These are phyloP conservation scores for Macrosiphum euphorbiae DNA, from an alignment of 2,888 invertebrate genomes.

Conservation along the genomic window DNA sequence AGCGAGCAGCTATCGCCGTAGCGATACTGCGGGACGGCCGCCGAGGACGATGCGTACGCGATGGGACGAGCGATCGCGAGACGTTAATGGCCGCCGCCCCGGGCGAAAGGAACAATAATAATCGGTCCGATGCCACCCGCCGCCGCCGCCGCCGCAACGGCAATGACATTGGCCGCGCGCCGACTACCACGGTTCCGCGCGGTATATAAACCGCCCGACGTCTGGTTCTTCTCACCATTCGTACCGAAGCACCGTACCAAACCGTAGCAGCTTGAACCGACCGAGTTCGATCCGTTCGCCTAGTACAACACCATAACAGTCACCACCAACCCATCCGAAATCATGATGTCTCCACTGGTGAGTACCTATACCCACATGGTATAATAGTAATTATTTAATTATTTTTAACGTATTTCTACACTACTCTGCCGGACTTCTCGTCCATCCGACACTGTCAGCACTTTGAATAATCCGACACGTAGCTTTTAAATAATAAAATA, in stretches of 20 bases:
- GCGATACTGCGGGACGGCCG: constrained; percentile 25
- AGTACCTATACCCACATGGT: background rate
- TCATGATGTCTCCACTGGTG: constrained; percentile 54
- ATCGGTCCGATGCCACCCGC: constrained; percentile 11
- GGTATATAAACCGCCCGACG: constrained; percentile 56
- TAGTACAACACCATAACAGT: constrained; percentile 38
- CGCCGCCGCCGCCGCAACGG: constrained; percentile 61
- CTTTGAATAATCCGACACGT: background rate
- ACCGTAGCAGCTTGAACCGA: constrained; percentile 27
- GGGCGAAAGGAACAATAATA: constrained; percentile 37
- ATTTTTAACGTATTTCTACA: background rate
- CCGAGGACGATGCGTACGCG: background rate
- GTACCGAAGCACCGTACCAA: constrained; percentile 49
- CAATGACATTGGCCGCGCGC: constrained; percentile 65
- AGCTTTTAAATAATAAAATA: too few species aligned
- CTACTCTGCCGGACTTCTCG: background rate
- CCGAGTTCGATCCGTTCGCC: constrained; percentile 14
- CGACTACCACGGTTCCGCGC: constrained; percentile 47
- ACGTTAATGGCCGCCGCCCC: background rate
- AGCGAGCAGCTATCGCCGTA: background rate
- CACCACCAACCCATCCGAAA: constrained; percentile 61
- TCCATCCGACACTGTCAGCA: background rate
- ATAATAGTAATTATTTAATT: background rate
- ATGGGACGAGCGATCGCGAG: constrained; percentile 31
- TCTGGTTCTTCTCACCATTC: constrained; percentile 67